Conservation (phyloP, 2,113 vertebrate species). For the Oryzias javanicus region DNA sequence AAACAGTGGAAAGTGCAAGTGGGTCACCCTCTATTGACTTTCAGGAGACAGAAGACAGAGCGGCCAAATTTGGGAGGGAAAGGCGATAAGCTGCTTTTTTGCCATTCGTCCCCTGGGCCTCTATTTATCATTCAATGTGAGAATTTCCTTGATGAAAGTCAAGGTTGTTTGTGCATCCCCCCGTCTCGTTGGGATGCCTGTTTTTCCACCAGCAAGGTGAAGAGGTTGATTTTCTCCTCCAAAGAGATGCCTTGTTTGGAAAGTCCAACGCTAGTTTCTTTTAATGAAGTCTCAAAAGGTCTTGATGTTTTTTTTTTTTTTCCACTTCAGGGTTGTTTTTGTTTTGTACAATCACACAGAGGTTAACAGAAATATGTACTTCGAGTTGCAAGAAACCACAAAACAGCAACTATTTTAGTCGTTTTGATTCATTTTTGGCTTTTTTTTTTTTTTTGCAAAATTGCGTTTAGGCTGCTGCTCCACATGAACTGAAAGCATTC, state of each 20-base stretch:
- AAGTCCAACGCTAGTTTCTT: slow-evolving; percentile 61
- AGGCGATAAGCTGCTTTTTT: slow-evolving; percentile 80
- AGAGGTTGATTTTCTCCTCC: slow-evolving; percentile 73
- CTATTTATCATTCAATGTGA: slow-evolving; percentile 82
- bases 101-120: slow-evolving; percentile 71
- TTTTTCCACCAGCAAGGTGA: slow-evolving; percentile 77
- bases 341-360: slow-evolving; percentile 53
- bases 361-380: slow-evolving; percentile 53
- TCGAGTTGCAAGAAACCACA: slow-evolving; percentile 19
- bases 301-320: slow-evolving; percentile 46
- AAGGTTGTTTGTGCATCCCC: slow-evolving; percentile 78
- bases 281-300: slow-evolving; percentile 75
- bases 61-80: slow-evolving; percentile 74
- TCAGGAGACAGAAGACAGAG: slow-evolving; percentile 65
- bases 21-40: slow-evolving; percentile 70
- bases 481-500: slow-evolving; percentile 46
- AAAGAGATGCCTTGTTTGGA: slow-evolving; percentile 67
- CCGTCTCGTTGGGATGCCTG: slow-evolving; percentile 70
- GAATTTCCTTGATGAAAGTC: slow-evolving; percentile 81
- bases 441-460: slow-evolving; percentile 10
- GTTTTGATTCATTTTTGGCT: slow-evolving; percentile 35
- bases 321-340: slow-evolving; percentile 64
- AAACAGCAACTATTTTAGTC: slow-evolving; percentile 20
- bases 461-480: slow-evolving; percentile 29
- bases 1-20: slow-evolving; percentile 63